Evolutionary conservation across 1,140 invertebrate species (phyloP).

Genomic region (Megathymus violae): DNA sequence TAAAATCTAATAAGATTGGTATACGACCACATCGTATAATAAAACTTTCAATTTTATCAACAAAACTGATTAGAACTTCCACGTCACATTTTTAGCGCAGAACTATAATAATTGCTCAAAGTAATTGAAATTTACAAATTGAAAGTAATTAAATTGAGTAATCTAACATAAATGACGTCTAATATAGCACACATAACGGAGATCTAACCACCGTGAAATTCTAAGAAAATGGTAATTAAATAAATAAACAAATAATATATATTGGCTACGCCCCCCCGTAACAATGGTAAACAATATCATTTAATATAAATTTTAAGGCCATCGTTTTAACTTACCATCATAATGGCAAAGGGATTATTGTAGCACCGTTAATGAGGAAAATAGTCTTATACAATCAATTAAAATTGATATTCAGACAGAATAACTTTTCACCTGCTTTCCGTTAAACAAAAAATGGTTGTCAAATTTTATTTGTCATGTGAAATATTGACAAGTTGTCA

Average conservation of each 20-base stretch:
- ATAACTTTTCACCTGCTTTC: not conserved
- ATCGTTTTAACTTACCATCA: conserved; percentile 10
- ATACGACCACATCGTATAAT: too few species aligned
- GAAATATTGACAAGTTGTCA: too few species aligned
- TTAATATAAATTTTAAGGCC: not conserved
- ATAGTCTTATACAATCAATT: not conserved
- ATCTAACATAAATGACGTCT: too few species aligned
- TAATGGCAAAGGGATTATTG: not conserved
- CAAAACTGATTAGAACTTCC: not conserved
- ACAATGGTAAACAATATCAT: not conserved
- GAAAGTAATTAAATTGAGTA: too few species aligned
- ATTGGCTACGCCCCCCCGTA: conserved; percentile 11
- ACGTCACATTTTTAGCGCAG: not conserved
- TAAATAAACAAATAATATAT: conserved; percentile 2
- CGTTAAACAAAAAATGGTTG: conserved; percentile 12
- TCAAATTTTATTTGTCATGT: not conserved
- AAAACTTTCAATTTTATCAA: too few species aligned
- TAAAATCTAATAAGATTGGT: too few species aligned
- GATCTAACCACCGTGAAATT: conserved; percentile 1
- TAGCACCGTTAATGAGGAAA: not conserved
- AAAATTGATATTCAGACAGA: not conserved
- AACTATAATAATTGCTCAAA: not conserved
- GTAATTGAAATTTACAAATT: too few species aligned
- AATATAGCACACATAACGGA: not conserved
- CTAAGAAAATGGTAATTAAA: conserved; percentile 3